Conservation (phyloP, 1,140 invertebrate species). For the Halyomorpha halys region DNA sequence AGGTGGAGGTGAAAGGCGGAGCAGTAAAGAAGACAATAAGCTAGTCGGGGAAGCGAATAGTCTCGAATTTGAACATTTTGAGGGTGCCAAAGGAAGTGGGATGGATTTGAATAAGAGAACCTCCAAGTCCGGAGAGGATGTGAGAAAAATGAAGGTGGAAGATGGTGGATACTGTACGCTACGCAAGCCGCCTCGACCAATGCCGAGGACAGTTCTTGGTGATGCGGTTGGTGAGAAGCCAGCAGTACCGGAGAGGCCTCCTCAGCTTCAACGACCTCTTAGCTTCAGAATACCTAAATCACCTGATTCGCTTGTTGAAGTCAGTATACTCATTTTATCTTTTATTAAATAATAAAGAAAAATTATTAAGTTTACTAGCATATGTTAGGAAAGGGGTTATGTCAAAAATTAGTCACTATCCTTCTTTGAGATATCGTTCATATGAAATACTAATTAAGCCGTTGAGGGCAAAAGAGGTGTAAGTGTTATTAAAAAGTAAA, state of each 20-base stretch:
- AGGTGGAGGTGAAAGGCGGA: no score
- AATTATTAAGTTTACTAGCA: no score
- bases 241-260: conserved; percentile 57
- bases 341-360: no score
- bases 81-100: neutral
- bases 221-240: conserved; percentile 41
- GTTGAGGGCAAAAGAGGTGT: no score
- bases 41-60: neutral
- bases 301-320: neutral
- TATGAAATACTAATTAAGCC: no score
- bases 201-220: conserved; percentile 30
- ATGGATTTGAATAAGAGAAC: conserved; percentile 14
- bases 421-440: no score
- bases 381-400: no score
- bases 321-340: no score
- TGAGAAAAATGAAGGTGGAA: conserved; percentile 21
- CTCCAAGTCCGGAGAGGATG: conserved; percentile 26
- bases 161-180: conserved; percentile 24
- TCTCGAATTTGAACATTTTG: neutral
- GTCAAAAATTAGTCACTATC: no score
- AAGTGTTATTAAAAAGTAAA: no score
- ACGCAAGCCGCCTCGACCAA: conserved; percentile 28
- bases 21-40: neutral
- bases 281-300: conserved; percentile 31
- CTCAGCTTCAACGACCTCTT: conserved; percentile 46